Base-by-base conservation (phyloP, 2,113 vertebrate species). In the Cyprinus carpio region DNA sequence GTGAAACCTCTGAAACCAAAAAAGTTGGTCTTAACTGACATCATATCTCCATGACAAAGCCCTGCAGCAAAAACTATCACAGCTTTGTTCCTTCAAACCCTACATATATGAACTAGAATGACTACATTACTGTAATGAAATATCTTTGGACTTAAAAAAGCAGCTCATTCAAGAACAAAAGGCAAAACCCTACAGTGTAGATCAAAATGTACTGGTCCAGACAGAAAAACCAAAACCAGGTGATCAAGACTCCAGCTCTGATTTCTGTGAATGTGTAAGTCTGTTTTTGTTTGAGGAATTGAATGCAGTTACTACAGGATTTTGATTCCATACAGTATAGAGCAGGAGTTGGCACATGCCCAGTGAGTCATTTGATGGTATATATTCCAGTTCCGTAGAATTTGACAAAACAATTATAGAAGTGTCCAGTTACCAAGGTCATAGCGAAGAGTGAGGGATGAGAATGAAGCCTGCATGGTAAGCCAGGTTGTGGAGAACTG, bases 391-490 rank as follows among this genome's bases (percentile, higher is more conserved):
- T 29, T 89, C 82, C 64, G 29, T 67, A 56, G 88, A 56, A 49
- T 75, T 64, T 29, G 65, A 82, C 29, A 40, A 51, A 67, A 64
- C 34, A 54, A 83, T 83, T 72, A 85, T 72, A 65, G 81, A 86
- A 89, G 31, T 90, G 84, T 90, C 82, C 79, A 84, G 89, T 87
- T 88, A 86, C 86, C 81, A 91, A 91, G 91, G 90, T 92, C 87
- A 84, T 92, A 69, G 91, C 11, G 46, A 58, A 84, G 76, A 76
- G n/a, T 40, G 62, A 71, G 67, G 67, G 29, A 85, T 88, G 84
- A 84, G 43, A 91, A 87, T 86, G 88, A 79, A 90, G 90, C 91
- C 23, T 77, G 49, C 40, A 65, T 54, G 51, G 77, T 25, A 37
- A 43, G 56, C 25, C 51, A 76, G 23, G 25, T 56, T 58, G 58